These are phyloP conservation scores for Drosophila greeni DNA, from an alignment of 2,888 invertebrate species.

Conservation along the genomic window DNA sequence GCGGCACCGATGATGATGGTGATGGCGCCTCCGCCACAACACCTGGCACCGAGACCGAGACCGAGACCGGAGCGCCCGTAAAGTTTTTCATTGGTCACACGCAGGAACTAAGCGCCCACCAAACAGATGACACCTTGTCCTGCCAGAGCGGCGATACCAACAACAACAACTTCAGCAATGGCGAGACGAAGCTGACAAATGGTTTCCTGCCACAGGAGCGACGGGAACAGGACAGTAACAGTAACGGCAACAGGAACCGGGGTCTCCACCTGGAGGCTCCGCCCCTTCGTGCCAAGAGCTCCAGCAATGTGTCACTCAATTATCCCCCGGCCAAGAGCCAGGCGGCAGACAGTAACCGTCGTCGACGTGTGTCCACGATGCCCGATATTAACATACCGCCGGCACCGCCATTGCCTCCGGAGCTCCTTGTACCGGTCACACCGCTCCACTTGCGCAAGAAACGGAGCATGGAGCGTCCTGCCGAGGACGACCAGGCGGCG, in stretches of 20 bases:
- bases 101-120: slow-evolving; percentile 61
- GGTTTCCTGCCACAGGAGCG: slow-evolving; percentile 49
- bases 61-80: slow-evolving; percentile 52
- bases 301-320: slow-evolving; percentile 63
- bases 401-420: slow-evolving; percentile 67
- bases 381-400: slow-evolving; percentile 68
- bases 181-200: slow-evolving; percentile 48
- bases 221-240: slow-evolving; percentile 22
- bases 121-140: slow-evolving; percentile 54
- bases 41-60: slow-evolving; percentile 37
- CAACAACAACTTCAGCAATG: slow-evolving; percentile 60
- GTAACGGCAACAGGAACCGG: slow-evolving; percentile 4
- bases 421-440: slow-evolving; percentile 58
- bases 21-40: slow-evolving; percentile 31
- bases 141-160: slow-evolving; percentile 61
- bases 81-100: slow-evolving; percentile 75
- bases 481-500: slow-evolving; percentile 6
- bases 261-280: slow-evolving; percentile 18
- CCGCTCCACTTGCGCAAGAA: slow-evolving; percentile 62
- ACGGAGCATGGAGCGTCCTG: slow-evolving; percentile 47
- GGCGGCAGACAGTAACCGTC: slow-evolving; percentile 37
- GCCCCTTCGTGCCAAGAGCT: slow-evolving; percentile 46
- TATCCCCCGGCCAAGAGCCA: slow-evolving; percentile 59
- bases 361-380: slow-evolving; percentile 65
- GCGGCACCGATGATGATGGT: slow-evolving; percentile 39